Percentiles rank a stretch among this genome's conserved stretches.
Evolutionary conservation across 2,113 vertebrate genomes (phyloP).

Genomic region (Elephantulus edwardii): DNA sequence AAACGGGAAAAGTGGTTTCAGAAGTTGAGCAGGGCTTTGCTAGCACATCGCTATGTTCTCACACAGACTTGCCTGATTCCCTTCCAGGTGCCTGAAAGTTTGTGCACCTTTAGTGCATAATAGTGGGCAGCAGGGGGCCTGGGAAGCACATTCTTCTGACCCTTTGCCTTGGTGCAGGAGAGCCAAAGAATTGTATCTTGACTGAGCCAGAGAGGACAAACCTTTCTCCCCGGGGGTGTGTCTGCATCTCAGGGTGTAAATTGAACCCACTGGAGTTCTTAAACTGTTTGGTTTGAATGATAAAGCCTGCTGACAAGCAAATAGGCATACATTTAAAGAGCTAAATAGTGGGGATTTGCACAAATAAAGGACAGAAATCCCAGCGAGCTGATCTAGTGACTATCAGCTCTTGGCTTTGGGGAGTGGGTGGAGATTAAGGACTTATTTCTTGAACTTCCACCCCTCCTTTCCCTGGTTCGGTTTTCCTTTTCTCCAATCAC

Average conservation of each 20-base stretch:
- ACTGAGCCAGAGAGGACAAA: background rate
- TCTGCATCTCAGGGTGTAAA: background rate
- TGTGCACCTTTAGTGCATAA: too few relatives aligned
- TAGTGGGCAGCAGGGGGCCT: background rate
- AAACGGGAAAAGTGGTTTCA: background rate
- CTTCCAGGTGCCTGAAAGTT: background rate
- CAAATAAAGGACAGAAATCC: background rate
- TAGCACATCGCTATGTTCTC: background rate
- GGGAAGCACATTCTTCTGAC: background rate
- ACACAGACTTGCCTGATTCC: background rate
- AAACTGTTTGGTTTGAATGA: conserved; percentile 14
- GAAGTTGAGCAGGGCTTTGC: background rate
- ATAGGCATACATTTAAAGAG: background rate
- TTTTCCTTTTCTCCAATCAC: background rate
- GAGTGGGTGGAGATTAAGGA: background rate
- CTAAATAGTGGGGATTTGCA: background rate
- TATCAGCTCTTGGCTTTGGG: background rate
- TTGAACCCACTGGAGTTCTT: background rate
- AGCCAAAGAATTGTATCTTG: background rate
- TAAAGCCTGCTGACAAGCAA: conserved; percentile 23
- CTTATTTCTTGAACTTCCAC: background rate
- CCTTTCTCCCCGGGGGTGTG: background rate
- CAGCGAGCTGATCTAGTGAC: background rate
- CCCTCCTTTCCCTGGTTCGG: background rate
- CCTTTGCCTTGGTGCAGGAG: background rate